Conservation (phyloP, 2,797 vertebrate genomes). For the Prunella strophiata region DNA sequence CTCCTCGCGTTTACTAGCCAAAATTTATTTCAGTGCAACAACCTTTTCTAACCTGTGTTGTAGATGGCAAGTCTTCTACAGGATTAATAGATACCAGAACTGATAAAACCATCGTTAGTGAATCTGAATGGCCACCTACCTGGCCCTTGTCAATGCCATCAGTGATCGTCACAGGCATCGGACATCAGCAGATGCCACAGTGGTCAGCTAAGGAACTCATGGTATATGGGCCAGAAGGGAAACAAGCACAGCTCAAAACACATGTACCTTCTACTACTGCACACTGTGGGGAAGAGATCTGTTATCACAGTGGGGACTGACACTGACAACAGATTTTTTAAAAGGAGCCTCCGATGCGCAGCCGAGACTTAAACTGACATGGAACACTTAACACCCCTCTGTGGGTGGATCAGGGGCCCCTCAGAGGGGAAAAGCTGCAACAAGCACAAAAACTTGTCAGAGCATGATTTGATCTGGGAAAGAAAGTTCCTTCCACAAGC, state of each 20-base stretch:
- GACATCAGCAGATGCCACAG: not conserved
- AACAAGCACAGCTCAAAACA: not conserved
- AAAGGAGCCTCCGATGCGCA: too few species aligned
- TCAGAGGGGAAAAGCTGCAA: not conserved
- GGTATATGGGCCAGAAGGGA: not conserved
- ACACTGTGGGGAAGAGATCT: not conserved
- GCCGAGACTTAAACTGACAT: too few species aligned
- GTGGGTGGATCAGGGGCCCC: too few species aligned
- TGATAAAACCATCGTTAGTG: too few species aligned
- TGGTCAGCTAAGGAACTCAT: not conserved
- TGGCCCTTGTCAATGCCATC: too few species aligned
- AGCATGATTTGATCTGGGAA: not conserved
- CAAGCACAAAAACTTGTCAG: not conserved
- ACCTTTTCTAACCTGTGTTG: not conserved
- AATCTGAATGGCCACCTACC: not conserved
- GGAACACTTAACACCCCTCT: too few species aligned
- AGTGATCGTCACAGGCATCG: rapidly evolving
- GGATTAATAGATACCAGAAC: not conserved
- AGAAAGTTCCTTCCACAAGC: not conserved
- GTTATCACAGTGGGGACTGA: not conserved
- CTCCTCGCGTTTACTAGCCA: too few species aligned
- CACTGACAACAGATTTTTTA: too few species aligned
- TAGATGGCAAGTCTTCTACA: not conserved
- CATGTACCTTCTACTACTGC: not conserved
- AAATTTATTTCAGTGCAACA: not conserved